Conservation (phyloP, 2,888 invertebrate species). For the Orthosia cruda region DNA sequence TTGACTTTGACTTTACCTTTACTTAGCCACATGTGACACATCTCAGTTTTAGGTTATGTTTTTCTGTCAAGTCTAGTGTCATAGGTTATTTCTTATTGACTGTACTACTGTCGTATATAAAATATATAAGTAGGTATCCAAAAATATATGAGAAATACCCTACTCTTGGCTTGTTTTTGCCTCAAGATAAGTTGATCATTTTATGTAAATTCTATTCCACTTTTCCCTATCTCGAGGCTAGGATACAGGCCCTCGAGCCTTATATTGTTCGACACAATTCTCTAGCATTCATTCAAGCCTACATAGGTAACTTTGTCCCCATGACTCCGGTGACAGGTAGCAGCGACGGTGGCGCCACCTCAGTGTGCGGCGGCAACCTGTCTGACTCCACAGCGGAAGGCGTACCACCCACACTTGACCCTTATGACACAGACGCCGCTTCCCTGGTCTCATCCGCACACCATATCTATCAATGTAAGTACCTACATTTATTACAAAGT, state of each 20-base stretch:
- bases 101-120: too few relatives aligned
- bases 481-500: constrained; percentile 7
- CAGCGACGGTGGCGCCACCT: constrained; percentile 96
- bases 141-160: too few relatives aligned
- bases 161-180: too few relatives aligned
- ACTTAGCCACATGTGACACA: too few relatives aligned
- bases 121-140: too few relatives aligned
- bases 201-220: neutral
- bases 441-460: constrained; percentile 94
- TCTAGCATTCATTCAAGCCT: constrained; percentile 38
- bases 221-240: neutral
- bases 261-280: neutral
- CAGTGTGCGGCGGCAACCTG: constrained; percentile 95
- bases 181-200: neutral
- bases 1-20: too few relatives aligned
- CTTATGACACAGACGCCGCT: constrained; percentile 94
- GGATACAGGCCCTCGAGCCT: neutral
- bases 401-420: constrained; percentile 93
- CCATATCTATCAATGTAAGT: constrained; percentile 95
- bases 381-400: constrained; percentile 96
- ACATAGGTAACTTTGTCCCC: constrained; percentile 50
- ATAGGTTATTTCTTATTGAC: too few relatives aligned
- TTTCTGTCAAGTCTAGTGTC: too few relatives aligned
- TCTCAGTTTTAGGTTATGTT: too few relatives aligned
- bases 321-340: constrained; percentile 90